These are phyloP conservation scores for Grantiella picta DNA, from an alignment of 2,113 vertebrate species.

Conservation along the genomic window DNA sequence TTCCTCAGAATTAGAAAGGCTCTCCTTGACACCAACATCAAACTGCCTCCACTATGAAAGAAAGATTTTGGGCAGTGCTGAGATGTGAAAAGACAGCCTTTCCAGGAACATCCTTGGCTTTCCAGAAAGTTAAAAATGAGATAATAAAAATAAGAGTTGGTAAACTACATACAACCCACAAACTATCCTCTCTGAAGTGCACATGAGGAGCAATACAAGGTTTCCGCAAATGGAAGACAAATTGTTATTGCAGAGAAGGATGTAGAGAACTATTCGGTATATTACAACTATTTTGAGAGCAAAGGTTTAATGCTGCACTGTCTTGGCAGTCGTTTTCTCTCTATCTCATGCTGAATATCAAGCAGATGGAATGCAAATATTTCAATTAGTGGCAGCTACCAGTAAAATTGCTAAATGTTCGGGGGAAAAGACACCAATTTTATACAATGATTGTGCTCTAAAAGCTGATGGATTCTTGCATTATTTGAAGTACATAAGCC, in stretches of 20 bases:
- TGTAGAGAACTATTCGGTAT: not conserved
- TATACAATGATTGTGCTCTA: not conserved
- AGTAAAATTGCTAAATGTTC: not conserved
- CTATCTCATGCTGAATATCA: not conserved
- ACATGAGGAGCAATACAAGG: not conserved
- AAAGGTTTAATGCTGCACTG: not conserved
- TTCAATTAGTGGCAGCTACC: not conserved
- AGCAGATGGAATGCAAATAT: not conserved
- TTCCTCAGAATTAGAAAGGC: not conserved
- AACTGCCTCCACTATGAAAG: not conserved
- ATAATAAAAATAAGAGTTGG: not conserved
- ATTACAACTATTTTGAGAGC: not conserved
- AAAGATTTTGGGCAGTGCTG: not conserved
- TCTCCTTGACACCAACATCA: not conserved
- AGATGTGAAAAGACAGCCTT: not conserved
- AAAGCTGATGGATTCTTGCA: not conserved
- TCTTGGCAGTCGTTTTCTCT: not conserved
- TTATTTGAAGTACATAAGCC: not conserved
- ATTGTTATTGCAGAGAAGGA: not conserved
- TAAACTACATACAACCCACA: not conserved
- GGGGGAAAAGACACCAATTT: accelerated
- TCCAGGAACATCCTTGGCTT: not conserved
- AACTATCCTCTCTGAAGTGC: not conserved
- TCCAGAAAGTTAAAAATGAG: not conserved
- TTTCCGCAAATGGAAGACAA: not conserved